These are phyloP conservation scores for Trissonchulus latispiculum DNA, from an alignment of 2,888 invertebrate genomes.

Conservation along the genomic window DNA sequence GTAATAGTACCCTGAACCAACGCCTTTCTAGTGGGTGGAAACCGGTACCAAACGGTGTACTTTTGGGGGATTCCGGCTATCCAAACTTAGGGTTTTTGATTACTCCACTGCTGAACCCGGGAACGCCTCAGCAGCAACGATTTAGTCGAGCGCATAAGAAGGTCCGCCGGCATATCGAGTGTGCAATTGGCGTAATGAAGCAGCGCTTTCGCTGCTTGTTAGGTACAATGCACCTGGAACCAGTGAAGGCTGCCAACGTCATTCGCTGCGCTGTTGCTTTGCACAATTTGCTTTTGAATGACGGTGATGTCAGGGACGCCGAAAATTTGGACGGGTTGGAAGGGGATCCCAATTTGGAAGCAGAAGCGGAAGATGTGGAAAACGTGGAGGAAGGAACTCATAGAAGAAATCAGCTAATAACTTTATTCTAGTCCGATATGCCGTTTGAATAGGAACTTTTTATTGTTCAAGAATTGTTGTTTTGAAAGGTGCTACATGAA, in stretches of 20 bases:
- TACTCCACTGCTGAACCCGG: background rate
- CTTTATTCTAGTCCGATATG: too few species aligned
- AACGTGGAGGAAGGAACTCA: too few species aligned
- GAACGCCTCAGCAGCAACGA: background rate
- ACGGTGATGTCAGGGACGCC: too few species aligned
- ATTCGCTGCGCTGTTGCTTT: background rate
- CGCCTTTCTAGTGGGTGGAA: slow-evolving; percentile 8
- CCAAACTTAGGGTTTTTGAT: background rate
- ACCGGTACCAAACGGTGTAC: background rate
- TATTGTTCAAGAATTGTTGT: too few species aligned
- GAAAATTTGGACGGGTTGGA: too few species aligned
- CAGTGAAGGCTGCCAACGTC: background rate
- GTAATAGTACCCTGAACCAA: background rate
- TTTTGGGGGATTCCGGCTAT: slow-evolving; percentile 14
- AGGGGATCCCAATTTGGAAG: too few species aligned
- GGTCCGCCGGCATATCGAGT: background rate
- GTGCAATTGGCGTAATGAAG: slow-evolving; percentile 9
- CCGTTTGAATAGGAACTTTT: too few species aligned
- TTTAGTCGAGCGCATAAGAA: background rate
- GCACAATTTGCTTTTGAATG: background rate
- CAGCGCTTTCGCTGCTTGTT: background rate
- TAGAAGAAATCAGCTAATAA: too few species aligned
- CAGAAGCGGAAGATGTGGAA: too few species aligned
- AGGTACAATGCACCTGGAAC: slow-evolving; percentile 5
- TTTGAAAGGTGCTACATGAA: too few species aligned